Conservation (phyloP, 2,888 invertebrate genomes). For the Steinernema hermaphroditum region DNA sequence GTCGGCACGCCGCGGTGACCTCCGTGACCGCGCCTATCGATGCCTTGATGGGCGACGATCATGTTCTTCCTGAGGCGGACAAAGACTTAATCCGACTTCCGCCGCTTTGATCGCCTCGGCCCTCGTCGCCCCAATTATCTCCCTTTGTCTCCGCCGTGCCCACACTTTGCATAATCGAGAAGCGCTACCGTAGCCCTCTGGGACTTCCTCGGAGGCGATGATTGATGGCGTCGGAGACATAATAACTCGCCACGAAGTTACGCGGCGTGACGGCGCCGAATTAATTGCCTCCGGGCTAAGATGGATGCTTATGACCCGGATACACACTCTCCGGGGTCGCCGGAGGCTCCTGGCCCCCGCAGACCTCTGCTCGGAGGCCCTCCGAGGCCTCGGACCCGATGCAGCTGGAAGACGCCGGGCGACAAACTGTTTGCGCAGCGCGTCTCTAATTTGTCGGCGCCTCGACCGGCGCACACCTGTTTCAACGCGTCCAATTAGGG, state of each 20-base stretch:
- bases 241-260: constrained; percentile 16
- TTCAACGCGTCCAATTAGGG: constrained; percentile 13
- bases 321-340: too few relatives aligned
- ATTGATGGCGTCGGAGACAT: constrained; percentile 24
- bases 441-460: constrained; percentile 23
- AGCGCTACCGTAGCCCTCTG: constrained; percentile 1
- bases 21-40: constrained; percentile 17
- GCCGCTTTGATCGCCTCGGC: constrained; percentile 8
- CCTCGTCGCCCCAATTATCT: background rate
- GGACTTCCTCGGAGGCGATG: constrained; percentile 17
- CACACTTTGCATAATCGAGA: constrained; percentile 18
- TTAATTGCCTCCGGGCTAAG: constrained; percentile 21
- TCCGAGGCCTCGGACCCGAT: too few relatives aligned
- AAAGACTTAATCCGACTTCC: constrained; percentile 27
- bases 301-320: constrained; percentile 23
- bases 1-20: background rate
- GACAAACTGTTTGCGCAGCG: constrained; percentile 18
- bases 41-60: constrained; percentile 20
- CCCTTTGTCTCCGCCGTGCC: constrained; percentile 4
- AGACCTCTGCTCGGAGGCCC: too few relatives aligned
- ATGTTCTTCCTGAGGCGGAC: constrained; percentile 15
- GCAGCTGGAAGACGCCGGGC: background rate
- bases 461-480: constrained; percentile 22
- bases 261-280: constrained; percentile 25
- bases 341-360: too few relatives aligned